Conservation (phyloP, 1,140 invertebrate genomes). For the Drosophila nasuta region DNA sequence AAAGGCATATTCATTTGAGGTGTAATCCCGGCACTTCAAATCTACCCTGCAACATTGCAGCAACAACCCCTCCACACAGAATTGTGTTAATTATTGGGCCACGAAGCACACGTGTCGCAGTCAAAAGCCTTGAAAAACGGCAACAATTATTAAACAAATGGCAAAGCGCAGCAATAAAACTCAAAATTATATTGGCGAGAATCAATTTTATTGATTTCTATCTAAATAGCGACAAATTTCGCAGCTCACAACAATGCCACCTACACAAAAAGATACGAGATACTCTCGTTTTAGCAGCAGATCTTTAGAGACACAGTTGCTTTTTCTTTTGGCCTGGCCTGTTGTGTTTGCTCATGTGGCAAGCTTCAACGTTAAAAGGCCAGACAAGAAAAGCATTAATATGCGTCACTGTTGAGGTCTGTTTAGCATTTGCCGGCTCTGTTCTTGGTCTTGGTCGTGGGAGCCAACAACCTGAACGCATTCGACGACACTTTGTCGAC, state of each 20-base stretch:
- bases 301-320: constrained; percentile 5
- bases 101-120: constrained; percentile 56
- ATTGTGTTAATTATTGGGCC: constrained; percentile 38
- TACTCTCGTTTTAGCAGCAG: background rate
- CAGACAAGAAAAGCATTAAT: constrained; percentile 60
- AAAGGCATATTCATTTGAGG: constrained; percentile 33
- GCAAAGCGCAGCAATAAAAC: constrained; percentile 16
- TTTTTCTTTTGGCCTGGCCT: constrained; percentile 24
- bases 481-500: constrained; percentile 16
- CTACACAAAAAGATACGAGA: constrained; percentile 24
- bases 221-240: constrained; percentile 28
- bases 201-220: constrained; percentile 38
- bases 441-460: constrained; percentile 52
- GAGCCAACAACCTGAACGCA: constrained; percentile 51
- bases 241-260: constrained; percentile 22
- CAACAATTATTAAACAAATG: constrained; percentile 61
- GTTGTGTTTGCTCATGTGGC: constrained; percentile 59
- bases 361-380: constrained; percentile 53
- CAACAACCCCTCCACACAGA: background rate
- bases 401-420: constrained; percentile 56
- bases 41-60: constrained; percentile 17
- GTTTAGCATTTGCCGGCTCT: no score
- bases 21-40: constrained; percentile 39
- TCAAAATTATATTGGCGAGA: background rate
- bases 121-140: constrained; percentile 62